Base-by-base conservation (phyloP, 2,888 invertebrate species). In the Drosophila robusta region DNA sequence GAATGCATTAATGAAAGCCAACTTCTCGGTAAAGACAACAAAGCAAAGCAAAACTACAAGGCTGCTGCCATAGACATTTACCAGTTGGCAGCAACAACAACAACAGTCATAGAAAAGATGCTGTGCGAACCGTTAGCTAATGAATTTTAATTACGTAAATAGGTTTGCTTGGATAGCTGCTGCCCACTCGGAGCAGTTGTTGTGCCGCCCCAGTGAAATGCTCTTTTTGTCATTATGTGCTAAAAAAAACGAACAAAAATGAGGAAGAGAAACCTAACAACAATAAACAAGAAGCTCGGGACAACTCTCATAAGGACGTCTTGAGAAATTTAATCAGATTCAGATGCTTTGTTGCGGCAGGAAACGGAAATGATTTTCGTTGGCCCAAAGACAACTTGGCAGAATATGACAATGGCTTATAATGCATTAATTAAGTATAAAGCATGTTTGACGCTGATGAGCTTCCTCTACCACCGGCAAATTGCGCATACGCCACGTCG, bases 81-180 rank as follows among this genome's bases (percentile, higher is more conserved):
- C 36, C 5, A 42, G 52, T 18, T 61, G 12, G 14, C 52, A 44
- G 29, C 66, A 54, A 29, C 58, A 47, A 55, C 12, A 22, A 22
- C 44, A 39, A 41, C 16, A 29, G n/a, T 16, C 1, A 26, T 8
- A 14, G 44, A 8, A 3, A 7, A 9, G 18, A 51, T 41, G 22
- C 39, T 32, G 22, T 11, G 42, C 32, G 26, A 56, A 57, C 46
- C 52, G 24, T 76, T 55, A 52, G 50, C 71, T 72, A 70, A 68
- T 85, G 88, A 85, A 85, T 85, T 87, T 85, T 76, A 82, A 87
- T 82, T 81, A 70, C 57, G 64, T 67, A 68, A 76, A 73, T 67
- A 73, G 75, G 51, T 81, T 74, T 29, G 24, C 68, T 65, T 51
- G 60, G 49, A 38, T 74, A 55, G 47, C 68, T 56, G 41, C 39